Evolutionary conservation across 2,888 invertebrate genomes (phyloP).

Genomic region (Cantharis rufa): DNA sequence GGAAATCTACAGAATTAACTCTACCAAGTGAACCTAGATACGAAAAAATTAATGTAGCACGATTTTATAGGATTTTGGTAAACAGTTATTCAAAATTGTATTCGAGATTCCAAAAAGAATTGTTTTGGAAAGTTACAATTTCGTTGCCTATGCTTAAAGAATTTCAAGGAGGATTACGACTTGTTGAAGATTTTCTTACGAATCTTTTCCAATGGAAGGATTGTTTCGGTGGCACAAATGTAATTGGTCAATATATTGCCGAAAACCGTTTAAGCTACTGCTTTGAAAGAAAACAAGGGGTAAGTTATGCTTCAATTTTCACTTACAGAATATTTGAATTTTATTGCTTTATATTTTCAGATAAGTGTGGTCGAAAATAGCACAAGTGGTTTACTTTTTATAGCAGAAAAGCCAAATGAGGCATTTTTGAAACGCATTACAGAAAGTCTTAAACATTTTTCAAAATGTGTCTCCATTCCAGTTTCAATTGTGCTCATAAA

Average conservation of each 20-base stretch:
- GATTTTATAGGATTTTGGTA: constrained; percentile 41
- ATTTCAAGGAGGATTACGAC: constrained; percentile 47
- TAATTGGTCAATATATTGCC: constrained; percentile 43
- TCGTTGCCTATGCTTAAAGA: constrained; percentile 60
- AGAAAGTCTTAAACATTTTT: constrained; percentile 12
- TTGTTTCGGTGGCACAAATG: constrained; percentile 41
- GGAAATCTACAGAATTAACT: constrained; percentile 45
- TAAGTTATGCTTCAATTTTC: neutral
- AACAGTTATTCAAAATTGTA: constrained; percentile 40
- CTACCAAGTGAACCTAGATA: constrained; percentile 32
- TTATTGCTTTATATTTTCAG: neutral
- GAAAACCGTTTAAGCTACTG: constrained; percentile 44
- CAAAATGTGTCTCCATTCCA: constrained; percentile 7
- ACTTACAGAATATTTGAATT: neutral
- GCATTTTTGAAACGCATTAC: constrained; percentile 40
- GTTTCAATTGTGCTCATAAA: constrained; percentile 13
- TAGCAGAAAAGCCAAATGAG: constrained; percentile 44
- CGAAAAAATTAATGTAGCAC: constrained; percentile 41
- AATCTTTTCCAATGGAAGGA: constrained; percentile 46
- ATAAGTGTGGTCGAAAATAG: constrained; percentile 34
- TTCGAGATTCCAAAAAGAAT: constrained; percentile 41
- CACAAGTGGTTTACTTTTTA: constrained; percentile 49
- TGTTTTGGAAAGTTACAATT: constrained; percentile 68
- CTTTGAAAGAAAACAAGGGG: constrained; percentile 45
- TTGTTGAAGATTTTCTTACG: constrained; percentile 33